Evolutionary conservation across 2,888 invertebrate species (phyloP).

Genomic region (Diplazon laetatorius): DNA sequence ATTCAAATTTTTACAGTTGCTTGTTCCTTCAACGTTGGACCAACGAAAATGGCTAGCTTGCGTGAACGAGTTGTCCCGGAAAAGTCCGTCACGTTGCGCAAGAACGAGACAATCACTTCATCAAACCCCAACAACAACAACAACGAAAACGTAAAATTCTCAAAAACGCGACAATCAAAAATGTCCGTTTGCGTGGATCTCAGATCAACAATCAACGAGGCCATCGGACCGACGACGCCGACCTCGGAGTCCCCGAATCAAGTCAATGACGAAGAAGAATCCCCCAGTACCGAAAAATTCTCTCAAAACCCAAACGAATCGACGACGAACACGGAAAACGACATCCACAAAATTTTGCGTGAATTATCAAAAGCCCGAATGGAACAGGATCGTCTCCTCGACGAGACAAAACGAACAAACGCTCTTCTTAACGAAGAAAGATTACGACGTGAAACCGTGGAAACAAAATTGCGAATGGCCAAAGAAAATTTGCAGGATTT

Average conservation of each 20-base stretch:
- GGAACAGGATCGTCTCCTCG: conserved; percentile 71
- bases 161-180: conserved; percentile 45
- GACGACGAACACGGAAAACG: not conserved
- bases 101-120: not conserved
- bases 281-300: too few species aligned
- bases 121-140: not conserved
- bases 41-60: too few species aligned
- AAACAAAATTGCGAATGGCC: conserved; percentile 72
- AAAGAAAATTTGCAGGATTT: conserved; percentile 71
- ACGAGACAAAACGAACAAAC: conserved; percentile 70
- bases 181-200: conserved; percentile 75
- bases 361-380: conserved; percentile 68
- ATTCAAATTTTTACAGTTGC: too few species aligned
- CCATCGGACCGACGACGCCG: not conserved
- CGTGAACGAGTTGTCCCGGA: too few species aligned
- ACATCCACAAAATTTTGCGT: conserved; percentile 57
- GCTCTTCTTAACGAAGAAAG: conserved; percentile 74
- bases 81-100: too few species aligned
- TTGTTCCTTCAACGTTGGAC: too few species aligned
- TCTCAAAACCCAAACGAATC: too few species aligned
- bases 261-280: too few species aligned
- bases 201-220: conserved; percentile 70
- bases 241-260: too few species aligned
- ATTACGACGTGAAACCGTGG: conserved; percentile 73
- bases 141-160: not conserved